Percentiles rank a stretch among this genome's conserved stretches.
phyloP scores from a whole-genome alignment of 2,888 invertebrate species.

The Hirudinaria manillensis region DNA sequence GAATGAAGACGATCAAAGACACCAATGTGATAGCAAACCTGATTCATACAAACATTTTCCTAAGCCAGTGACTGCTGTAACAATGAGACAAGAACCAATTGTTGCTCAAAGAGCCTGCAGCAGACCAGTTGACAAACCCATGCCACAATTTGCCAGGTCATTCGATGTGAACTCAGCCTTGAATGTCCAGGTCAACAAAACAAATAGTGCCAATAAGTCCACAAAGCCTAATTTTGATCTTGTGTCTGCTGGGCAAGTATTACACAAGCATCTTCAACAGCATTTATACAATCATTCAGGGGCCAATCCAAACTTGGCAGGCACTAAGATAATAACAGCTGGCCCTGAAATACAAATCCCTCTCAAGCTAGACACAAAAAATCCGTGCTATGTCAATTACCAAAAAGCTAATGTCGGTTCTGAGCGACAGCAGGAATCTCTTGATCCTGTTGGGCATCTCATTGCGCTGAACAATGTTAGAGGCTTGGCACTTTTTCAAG shows the following conservation, averaged over 20 bases:
- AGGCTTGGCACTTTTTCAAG: background rate
- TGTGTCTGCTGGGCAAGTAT: constrained; percentile 7
- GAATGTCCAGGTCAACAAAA: background rate
- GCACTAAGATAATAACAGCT: constrained; percentile 14
- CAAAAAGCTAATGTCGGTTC: background rate
- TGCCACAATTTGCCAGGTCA: constrained; percentile 21
- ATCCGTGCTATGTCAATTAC: background rate
- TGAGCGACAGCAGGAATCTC: background rate
- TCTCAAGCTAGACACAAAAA: background rate
- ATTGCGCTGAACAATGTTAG: background rate
- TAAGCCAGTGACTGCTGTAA: constrained; percentile 14
- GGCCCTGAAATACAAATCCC: background rate
- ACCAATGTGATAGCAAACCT: background rate
- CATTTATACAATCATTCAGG: background rate
- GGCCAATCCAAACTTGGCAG: background rate
- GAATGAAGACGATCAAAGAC: background rate
- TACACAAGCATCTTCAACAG: constrained; percentile 15
- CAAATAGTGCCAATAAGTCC: background rate
- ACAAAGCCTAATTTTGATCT: background rate
- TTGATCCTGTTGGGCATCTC: background rate
- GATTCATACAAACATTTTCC: background rate
- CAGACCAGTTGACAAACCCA: constrained; percentile 22
- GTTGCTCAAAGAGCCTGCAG: constrained; percentile 21
- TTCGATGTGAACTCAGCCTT: constrained; percentile 13
- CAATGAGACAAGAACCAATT: constrained; percentile 22